These are phyloP conservation scores for Potamarius usumacintae DNA, from an alignment of 2,113 vertebrate species.

Conservation along the genomic window DNA sequence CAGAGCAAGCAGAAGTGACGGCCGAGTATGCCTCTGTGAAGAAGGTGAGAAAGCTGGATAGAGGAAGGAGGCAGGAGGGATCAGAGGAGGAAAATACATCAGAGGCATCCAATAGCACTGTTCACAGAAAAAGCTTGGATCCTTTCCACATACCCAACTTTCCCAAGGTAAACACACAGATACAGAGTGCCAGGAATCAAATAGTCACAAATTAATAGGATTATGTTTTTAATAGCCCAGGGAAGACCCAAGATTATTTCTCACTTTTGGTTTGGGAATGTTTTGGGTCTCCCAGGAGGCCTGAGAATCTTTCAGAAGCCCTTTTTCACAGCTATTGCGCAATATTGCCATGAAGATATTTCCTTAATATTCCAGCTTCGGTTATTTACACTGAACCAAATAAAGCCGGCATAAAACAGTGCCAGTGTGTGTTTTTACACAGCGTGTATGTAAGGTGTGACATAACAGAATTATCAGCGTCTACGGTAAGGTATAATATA, in stretches of 20 bases:
- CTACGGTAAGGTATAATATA: too few species aligned
- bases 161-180: constrained; percentile 62
- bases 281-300: background rate
- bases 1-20: constrained; percentile 57
- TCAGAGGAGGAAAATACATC: constrained; percentile 58
- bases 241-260: background rate
- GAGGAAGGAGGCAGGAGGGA: constrained; percentile 61
- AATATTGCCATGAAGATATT: too few species aligned
- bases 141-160: constrained; percentile 73
- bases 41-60: constrained; percentile 71
- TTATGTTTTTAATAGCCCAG: background rate
- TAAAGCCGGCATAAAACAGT: too few species aligned
- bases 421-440: too few species aligned
- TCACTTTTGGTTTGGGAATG: background rate
- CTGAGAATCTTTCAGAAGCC: too few species aligned
- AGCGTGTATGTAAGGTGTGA: too few species aligned
- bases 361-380: too few species aligned
- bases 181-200: background rate
- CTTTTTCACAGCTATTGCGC: too few species aligned
- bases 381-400: too few species aligned
- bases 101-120: constrained; percentile 63
- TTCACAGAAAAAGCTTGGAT: constrained; percentile 69
- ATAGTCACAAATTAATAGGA: background rate
- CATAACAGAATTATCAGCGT: too few species aligned
- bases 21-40: constrained; percentile 72